Evolutionary conservation across 1,140 invertebrate genomes (phyloP).

Genomic region (Stegodyphus dumicola): DNA sequence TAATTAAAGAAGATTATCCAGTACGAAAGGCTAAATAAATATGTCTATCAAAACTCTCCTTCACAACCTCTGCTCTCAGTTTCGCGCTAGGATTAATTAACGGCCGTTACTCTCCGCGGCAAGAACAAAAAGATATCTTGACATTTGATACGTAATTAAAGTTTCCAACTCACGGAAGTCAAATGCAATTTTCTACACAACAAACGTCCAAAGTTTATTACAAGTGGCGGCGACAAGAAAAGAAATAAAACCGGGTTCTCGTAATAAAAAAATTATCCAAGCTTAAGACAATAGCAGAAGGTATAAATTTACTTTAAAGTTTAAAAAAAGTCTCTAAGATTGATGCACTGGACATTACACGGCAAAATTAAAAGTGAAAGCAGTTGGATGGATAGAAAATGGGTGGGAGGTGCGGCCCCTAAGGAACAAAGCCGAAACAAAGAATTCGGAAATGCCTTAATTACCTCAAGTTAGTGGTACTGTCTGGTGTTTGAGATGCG

Average conservation of each 20-base stretch:
- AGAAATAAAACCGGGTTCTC: slow-evolving; percentile 1
- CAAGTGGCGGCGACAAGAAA: background rate
- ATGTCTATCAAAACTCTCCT: background rate
- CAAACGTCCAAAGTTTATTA: slow-evolving; percentile 1
- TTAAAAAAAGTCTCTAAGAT: slow-evolving; percentile 26
- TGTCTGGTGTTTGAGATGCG: slow-evolving; percentile 2
- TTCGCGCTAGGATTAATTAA: background rate
- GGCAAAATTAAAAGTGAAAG: slow-evolving; percentile 50
- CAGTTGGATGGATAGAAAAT: background rate
- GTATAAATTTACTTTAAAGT: slow-evolving; percentile 44
- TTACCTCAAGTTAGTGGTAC: slow-evolving; percentile 20
- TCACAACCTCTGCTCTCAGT: background rate
- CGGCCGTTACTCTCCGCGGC: background rate
- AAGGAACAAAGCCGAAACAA: background rate
- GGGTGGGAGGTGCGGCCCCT: background rate
- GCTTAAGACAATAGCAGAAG: slow-evolving; percentile 7
- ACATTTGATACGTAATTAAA: slow-evolving; percentile 50
- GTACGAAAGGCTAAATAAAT: background rate
- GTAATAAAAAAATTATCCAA: background rate
- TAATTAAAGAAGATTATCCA: background rate
- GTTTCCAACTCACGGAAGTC: background rate
- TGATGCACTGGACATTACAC: slow-evolving; percentile 49
- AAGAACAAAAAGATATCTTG: slow-evolving; percentile 7
- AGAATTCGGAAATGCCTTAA: slow-evolving; percentile 31
- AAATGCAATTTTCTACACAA: slow-evolving; percentile 24